Conservation (phyloP, 2,113 vertebrate genomes). For the Strix aluco region DNA sequence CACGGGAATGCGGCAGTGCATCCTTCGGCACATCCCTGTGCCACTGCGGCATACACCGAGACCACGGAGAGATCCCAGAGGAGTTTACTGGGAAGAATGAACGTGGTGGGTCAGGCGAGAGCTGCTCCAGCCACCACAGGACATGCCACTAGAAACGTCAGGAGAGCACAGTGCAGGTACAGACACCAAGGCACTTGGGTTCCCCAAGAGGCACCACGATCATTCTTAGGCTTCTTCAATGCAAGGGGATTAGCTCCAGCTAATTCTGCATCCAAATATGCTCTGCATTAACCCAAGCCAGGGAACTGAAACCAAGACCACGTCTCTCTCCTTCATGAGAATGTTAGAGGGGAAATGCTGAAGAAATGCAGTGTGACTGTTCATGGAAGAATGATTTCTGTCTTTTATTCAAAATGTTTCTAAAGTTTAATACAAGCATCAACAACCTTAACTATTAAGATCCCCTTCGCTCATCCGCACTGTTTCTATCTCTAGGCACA, state of each 20-base stretch:
- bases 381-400: background rate
- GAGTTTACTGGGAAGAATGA: background rate
- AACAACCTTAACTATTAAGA: background rate
- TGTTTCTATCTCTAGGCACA: background rate
- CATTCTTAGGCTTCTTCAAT: background rate
- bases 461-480: background rate
- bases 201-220: background rate
- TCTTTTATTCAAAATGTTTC: constrained; percentile 11
- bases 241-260: background rate
- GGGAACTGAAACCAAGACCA: background rate
- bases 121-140: background rate
- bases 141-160: background rate
- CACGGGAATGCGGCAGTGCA: background rate
- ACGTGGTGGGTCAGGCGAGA: rapidly evolving
- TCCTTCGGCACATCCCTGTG: background rate
- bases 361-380: background rate
- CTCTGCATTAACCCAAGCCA: background rate
- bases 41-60: rapidly evolving
- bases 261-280: background rate
- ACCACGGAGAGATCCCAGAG: background rate
- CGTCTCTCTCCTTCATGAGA: rapidly evolving
- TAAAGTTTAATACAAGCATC: background rate
- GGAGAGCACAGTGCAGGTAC: rapidly evolving
- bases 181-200: background rate
- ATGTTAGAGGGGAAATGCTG: background rate